Base-by-base conservation (phyloP, 2,797 vertebrate species). In the Lagocephalus sceleratus region DNA sequence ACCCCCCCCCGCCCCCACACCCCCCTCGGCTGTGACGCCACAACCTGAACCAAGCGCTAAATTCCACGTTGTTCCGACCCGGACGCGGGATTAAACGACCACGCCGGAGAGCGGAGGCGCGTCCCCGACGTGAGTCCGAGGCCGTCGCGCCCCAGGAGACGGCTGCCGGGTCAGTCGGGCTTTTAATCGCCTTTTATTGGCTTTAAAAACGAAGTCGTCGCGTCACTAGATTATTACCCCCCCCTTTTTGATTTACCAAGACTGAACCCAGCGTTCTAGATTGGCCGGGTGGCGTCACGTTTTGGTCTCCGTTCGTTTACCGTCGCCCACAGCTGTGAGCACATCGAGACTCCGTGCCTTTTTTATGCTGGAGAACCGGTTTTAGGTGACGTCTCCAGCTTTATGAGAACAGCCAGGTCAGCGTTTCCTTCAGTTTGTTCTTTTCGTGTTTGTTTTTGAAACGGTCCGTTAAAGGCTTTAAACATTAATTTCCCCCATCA, bases 81-180 rank as follows among this genome's bases (percentile, higher is more conserved):
- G n/a, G 35, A 47, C 38, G 39, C 38, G 55, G 59, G 35, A 60
- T 70, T 54, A 54, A n/a, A 53, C 56, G 43, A 72, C 43, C 52
- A 63, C 51, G 57, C 20, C 40, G 46, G 76, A 57, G 60, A 70
- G 69, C 64, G 66, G 51, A 83, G 64, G 66, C 82, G 71, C 76
- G 71, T 85, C 75, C 74, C 67, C 65, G 73, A 63, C 73, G 63
- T 77, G 70, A 64, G 49, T 60, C 72, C 66, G 73, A 42, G 29
- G 50, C 60, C 61, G 66, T 72, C 78, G n/a, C n/a, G n/a, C n/a
- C n/a, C n/a, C 65, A 78, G 38, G 80, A 81, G 79, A 79, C 76
- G 82, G 79, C 66, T 77, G 49, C 66, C 60, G 60, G 57, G 68
- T 71, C 22, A 63, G 66, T 74, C 58, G 49, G 21, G 54, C 55